Evolutionary conservation across 2,797 vertebrate species (phyloP).

Genomic region (Rallus crepitans): DNA sequence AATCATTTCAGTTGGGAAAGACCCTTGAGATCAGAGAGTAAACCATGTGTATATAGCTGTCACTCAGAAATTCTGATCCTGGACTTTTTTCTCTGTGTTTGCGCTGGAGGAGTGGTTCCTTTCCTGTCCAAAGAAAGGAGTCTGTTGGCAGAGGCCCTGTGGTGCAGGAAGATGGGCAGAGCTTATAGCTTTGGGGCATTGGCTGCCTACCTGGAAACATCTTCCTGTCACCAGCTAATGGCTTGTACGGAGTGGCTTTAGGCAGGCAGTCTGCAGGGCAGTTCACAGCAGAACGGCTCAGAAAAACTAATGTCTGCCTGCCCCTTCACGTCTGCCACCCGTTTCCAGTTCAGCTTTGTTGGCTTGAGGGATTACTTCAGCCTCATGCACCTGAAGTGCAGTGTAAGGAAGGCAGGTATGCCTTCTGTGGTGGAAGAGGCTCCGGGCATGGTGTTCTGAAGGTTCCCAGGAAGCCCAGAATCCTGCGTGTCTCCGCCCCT

Average conservation of each 20-base stretch:
- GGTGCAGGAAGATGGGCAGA: neutral
- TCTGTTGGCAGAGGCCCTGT: neutral
- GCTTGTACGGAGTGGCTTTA: rapidly evolving
- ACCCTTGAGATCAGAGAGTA: too few species aligned
- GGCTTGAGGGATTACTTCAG: neutral
- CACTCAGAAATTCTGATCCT: neutral
- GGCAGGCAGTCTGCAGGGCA: rapidly evolving
- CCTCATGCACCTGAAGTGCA: neutral
- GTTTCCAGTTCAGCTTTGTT: neutral
- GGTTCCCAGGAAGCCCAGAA: neutral
- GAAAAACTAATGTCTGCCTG: neutral
- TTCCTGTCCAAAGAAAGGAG: neutral
- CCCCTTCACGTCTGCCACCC: neutral
- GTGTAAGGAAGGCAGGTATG: neutral
- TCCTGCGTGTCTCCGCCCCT: neutral
- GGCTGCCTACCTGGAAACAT: neutral
- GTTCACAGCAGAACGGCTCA: neutral
- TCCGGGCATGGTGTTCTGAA: neutral
- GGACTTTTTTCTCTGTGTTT: neutral
- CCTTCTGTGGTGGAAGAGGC: rapidly evolving
- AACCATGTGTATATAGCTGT: neutral
- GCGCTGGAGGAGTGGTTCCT: neutral
- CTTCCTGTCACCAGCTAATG: neutral
- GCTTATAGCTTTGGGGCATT: neutral
- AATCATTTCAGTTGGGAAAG: too few species aligned